Evolutionary conservation across 2,113 vertebrate genomes (phyloP), one percentile per base, ranked within the genome.

Genomic region (Montifringilla adamsi): DNA sequence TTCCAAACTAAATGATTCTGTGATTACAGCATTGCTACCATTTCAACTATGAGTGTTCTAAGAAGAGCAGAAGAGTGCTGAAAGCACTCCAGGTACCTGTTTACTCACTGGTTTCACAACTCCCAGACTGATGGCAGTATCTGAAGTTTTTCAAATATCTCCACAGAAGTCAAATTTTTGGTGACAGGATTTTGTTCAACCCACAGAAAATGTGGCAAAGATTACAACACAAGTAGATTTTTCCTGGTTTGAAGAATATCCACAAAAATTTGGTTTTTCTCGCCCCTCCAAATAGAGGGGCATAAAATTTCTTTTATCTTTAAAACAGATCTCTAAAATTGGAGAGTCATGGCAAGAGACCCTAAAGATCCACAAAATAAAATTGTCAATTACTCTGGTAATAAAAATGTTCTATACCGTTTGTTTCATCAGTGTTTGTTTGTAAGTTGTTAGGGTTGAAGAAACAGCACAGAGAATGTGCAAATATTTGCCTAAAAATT

Each of bases 201-300:
- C 21, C 33, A 62, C 20, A 72, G 23, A 86, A 58, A 78, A 78
- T 6, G 6, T 7, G 26, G 11, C 14, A 69, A 80, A 47, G 19
- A 47, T 64, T 76, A 43, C 28, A 74, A 35, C 30, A 55, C 43
- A 53, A 46, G 47, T 22, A 60, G 47, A 44, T 2, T 1, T 15
- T 33, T 74, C 49, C 70, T 39, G 20, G 41, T 77, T 50, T 68
- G 16, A 93, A 82, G 18, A 79, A 20, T 22, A 76, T 11, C 23
- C 27, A 88, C 20, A 11, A 58, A 85, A 85, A 50, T 2, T 13
- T 81, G 26, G 11, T 58, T 81, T 66, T 68, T 81, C 44, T 14
- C 30, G 50, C 7, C 13, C 20, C 41, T 70, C 52, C 30, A 73
- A 56, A 84, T 1, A 62, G 0, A 35, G 4, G 1, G 0, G n/a